phyloP scores from a whole-genome alignment of 2,113 vertebrate species.

The Otis tarda region DNA sequence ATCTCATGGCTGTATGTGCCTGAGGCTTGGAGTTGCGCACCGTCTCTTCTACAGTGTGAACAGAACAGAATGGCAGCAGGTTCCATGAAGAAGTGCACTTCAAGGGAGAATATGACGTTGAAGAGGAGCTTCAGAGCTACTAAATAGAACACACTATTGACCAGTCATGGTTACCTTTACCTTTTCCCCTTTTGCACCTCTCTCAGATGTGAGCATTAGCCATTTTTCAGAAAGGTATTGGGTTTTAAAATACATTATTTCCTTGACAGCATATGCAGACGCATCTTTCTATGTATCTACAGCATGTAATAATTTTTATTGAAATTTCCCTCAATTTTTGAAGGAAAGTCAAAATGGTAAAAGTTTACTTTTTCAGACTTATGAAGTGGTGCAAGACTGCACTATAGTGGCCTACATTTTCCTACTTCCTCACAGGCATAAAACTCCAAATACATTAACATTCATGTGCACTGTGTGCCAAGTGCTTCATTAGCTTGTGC shows the following conservation, averaged over 20 bases:
- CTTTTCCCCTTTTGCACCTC: background rate
- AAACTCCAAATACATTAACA: background rate
- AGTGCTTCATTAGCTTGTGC: background rate
- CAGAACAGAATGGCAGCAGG: background rate
- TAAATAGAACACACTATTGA: background rate
- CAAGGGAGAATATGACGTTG: too few species aligned
- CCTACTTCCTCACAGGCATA: background rate
- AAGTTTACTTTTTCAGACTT: background rate
- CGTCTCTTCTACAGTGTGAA: too few species aligned
- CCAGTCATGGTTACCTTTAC: background rate
- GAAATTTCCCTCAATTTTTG: background rate
- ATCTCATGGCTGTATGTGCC: background rate
- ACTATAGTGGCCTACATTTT: background rate
- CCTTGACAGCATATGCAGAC: background rate
- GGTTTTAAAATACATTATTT: background rate
- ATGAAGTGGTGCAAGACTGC: background rate
- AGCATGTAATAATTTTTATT: background rate
- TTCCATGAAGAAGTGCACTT: background rate
- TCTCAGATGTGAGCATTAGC: background rate
- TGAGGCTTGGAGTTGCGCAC: background rate
- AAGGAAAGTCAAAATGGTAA: background rate
- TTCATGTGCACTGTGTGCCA: background rate
- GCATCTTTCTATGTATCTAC: background rate
- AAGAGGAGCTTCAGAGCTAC: background rate
- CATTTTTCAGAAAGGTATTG: background rate